A percentile compares a stretch with the other conserved stretches of the same genome.
These are phyloP conservation scores for Erpetoichthys calabaricus DNA, from an alignment of 2,797 vertebrate species.

Conservation along the genomic window DNA sequence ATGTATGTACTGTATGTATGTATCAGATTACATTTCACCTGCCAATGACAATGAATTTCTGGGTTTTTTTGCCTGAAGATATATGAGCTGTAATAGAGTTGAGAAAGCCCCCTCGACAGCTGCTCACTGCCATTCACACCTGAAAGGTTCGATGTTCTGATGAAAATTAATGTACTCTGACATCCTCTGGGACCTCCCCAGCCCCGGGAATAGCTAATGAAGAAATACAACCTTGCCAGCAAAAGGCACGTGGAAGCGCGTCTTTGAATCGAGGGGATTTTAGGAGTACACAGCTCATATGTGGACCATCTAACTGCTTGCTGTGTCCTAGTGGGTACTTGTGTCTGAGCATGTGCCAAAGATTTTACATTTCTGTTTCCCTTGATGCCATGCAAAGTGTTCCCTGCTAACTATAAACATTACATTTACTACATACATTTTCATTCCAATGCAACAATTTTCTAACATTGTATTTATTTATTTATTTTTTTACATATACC, in stretches of 20 bases:
- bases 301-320: constrained; percentile 11
- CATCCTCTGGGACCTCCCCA: constrained; percentile 66
- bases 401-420: constrained; percentile 20
- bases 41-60: constrained; percentile 56
- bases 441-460: constrained; percentile 22
- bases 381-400: constrained; percentile 16
- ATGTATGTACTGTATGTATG: too few relatives aligned
- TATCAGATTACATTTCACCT: constrained; percentile 54
- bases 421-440: constrained; percentile 21
- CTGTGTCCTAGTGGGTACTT: neutral
- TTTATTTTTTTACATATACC: too few relatives aligned
- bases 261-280: constrained; percentile 27
- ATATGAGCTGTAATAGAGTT: constrained; percentile 63
- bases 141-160: constrained; percentile 72
- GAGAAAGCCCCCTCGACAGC: constrained; percentile 70
- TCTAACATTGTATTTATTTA: constrained; percentile 7
- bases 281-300: constrained; percentile 30
- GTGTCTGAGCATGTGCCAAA: neutral
- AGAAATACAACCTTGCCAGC: constrained; percentile 69
- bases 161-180: constrained; percentile 87
- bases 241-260: constrained; percentile 38
- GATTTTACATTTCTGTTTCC: constrained; percentile 8
- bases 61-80: constrained; percentile 59
- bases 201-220: constrained; percentile 67
- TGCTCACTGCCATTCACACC: constrained; percentile 80